Percentiles rank a stretch among this genome's conserved stretches.
Conservation (phyloP, 2,888 invertebrate genomes). For the Oeneis ivallda region DNA sequence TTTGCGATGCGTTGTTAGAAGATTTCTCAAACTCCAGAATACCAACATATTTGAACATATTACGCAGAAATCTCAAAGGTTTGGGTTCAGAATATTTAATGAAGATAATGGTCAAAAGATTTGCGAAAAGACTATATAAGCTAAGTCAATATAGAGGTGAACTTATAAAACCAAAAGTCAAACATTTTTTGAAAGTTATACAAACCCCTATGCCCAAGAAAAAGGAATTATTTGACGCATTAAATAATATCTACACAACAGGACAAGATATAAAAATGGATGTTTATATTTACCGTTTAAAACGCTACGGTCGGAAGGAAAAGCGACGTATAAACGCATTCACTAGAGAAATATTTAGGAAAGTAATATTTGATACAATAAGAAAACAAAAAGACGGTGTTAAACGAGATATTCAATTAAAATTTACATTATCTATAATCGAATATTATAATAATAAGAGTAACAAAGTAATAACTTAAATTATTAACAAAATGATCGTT, state of each 20-base stretch:
- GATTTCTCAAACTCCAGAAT: conserved; percentile 46
- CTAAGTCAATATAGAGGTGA: conserved; percentile 47
- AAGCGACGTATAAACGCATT: conserved; percentile 45
- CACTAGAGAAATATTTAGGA: conserved; percentile 52
- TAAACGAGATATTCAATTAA: conserved; percentile 47
- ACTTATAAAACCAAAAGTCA: conserved; percentile 46
- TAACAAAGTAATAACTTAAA: neutral
- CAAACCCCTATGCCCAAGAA: conserved; percentile 47
- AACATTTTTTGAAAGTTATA: conserved; percentile 48
- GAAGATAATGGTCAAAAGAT: conserved; percentile 47
- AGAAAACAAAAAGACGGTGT: conserved; percentile 43
- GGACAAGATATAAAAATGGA: conserved; percentile 52
- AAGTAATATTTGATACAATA: conserved; percentile 50
- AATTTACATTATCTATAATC: conserved; percentile 53
- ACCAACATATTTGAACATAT: conserved; percentile 49
- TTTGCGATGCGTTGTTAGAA: conserved; percentile 52
- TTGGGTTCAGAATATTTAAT: conserved; percentile 48
- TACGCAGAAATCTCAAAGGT: conserved; percentile 49
- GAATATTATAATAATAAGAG: conserved; percentile 46
- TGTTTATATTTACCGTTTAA: conserved; percentile 57
- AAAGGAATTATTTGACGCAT: conserved; percentile 51
- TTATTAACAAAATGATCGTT: neutral
- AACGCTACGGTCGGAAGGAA: conserved; percentile 48
- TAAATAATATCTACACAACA: conserved; percentile 54
- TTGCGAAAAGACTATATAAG: conserved; percentile 47